phyloP scores from a whole-genome alignment of 1,140 invertebrate genomes.

The Vanessa tameamea region DNA sequence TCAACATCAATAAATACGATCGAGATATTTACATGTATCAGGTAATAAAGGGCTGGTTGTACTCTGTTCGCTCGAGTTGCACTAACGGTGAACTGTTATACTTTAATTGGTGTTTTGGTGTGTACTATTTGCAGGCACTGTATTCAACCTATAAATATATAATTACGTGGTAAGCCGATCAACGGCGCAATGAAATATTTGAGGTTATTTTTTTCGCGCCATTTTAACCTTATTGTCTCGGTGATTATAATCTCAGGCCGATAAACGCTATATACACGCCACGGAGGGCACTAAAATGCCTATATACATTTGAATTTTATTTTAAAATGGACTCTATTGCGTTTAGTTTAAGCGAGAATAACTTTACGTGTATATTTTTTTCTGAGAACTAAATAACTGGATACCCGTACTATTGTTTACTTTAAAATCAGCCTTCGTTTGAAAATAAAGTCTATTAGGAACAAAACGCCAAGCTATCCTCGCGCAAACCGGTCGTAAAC shows the following conservation, averaged over 20 bases:
- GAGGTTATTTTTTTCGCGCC: constrained; percentile 38
- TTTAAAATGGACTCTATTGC: constrained; percentile 21
- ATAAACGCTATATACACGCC: constrained; percentile 52
- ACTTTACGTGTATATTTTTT: constrained; percentile 46
- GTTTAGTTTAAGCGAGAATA: constrained; percentile 55
- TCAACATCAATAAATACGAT: constrained; percentile 65
- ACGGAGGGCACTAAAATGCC: constrained; percentile 32
- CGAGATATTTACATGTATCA: constrained; percentile 36
- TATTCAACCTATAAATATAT: constrained; percentile 36
- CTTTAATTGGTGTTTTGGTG: constrained; percentile 28
- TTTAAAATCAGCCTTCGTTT: constrained; percentile 67
- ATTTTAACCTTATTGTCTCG: constrained; percentile 61
- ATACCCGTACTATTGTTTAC: constrained; percentile 67
- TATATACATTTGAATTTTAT: constrained; percentile 47
- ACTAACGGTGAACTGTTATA: constrained; percentile 55
- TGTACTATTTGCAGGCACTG: constrained; percentile 51
- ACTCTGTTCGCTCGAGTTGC: constrained; percentile 74
- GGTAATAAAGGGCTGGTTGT: constrained; percentile 52
- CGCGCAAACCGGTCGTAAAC: constrained; percentile 42
- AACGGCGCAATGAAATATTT: constrained; percentile 28
- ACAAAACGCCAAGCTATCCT: constrained; percentile 65
- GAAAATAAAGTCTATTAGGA: constrained; percentile 73
- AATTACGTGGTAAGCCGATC: constrained; percentile 7
- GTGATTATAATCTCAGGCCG: constrained; percentile 53
- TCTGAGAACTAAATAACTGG: constrained; percentile 41